Evolutionary conservation across 2,797 vertebrate genomes (phyloP).

Genomic region (Acrossocheilus fasciatus): DNA sequence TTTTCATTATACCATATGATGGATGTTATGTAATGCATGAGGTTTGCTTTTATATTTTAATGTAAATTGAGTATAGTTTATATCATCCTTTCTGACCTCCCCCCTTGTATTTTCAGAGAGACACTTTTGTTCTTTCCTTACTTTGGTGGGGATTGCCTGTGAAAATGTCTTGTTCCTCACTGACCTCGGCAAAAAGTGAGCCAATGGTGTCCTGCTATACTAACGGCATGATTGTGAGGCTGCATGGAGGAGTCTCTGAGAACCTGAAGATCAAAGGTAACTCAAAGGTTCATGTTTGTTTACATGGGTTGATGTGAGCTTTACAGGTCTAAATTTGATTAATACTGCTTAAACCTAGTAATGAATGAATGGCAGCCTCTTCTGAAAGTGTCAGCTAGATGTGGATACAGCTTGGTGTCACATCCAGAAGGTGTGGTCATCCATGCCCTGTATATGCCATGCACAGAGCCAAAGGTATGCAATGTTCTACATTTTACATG

Average conservation of each 20-base stretch:
- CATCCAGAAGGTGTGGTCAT: slow-evolving; percentile 73
- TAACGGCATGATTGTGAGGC: slow-evolving; percentile 76
- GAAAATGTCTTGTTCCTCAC: slow-evolving; percentile 75
- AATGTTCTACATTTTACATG: neutral
- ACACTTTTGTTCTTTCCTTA: slow-evolving; percentile 73
- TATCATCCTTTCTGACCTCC: neutral
- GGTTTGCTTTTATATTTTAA: slow-evolving; percentile 60
- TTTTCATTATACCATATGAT: slow-evolving; percentile 74
- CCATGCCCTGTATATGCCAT: slow-evolving; percentile 71
- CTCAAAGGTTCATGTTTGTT: slow-evolving; percentile 1
- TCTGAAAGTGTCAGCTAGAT: slow-evolving; percentile 65
- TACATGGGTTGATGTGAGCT: neutral
- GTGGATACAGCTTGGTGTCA: slow-evolving; percentile 71
- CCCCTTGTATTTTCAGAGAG: slow-evolving; percentile 64
- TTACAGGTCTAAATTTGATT: neutral
- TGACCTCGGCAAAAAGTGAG: slow-evolving; percentile 54
- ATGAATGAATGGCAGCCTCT: slow-evolving; percentile 72
- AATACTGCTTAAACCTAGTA: slow-evolving; percentile 62
- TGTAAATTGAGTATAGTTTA: neutral
- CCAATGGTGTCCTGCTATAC: slow-evolving; percentile 75
- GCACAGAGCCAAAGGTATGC: slow-evolving; percentile 69
- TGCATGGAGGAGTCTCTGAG: slow-evolving; percentile 48
- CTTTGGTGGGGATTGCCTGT: slow-evolving; percentile 73
- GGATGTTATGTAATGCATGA: slow-evolving; percentile 75
- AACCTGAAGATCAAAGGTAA: slow-evolving; percentile 75